Percentiles rank a stretch among this genome's conserved stretches.
These are phyloP conservation scores for Sprattus sprattus DNA, from an alignment of 2,113 vertebrate species.

Conservation along the genomic window DNA sequence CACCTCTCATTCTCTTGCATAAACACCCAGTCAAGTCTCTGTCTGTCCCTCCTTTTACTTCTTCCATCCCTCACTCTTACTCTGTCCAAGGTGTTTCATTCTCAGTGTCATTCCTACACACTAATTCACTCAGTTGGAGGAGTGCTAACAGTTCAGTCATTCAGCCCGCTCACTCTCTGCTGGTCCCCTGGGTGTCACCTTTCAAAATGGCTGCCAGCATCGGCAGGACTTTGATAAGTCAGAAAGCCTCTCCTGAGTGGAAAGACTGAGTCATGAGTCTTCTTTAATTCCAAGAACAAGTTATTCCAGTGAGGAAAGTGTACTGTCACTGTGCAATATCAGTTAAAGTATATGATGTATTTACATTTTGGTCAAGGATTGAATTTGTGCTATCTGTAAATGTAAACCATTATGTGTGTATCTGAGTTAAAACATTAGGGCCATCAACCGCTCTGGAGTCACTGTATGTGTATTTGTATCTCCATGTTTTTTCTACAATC, in stretches of 20 bases:
- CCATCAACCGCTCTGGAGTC: neutral
- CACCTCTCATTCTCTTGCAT: conserved; percentile 60
- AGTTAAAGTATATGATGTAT: neutral
- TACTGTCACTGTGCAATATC: neutral
- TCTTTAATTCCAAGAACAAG: neutral
- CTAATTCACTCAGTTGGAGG: neutral
- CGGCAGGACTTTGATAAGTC: conserved; percentile 14
- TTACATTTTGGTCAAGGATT: neutral
- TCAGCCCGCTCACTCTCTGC: conserved; percentile 13
- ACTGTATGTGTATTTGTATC: neutral
- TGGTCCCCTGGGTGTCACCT: conserved; percentile 34
- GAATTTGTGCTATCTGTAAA: neutral
- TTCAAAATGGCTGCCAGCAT: conserved; percentile 39
- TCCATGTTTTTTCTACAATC: neutral
- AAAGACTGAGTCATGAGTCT: conserved; percentile 30
- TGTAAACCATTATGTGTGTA: neutral
- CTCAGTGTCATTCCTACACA: conserved; percentile 19
- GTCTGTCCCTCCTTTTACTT: conserved; percentile 30
- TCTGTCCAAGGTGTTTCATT: conserved; percentile 25
- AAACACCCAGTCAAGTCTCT: conserved; percentile 50
- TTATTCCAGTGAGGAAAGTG: neutral
- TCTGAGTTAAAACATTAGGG: neutral
- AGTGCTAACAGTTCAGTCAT: neutral
- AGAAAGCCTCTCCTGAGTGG: conserved; percentile 19
- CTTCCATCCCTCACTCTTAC: conserved; percentile 36